Percentiles rank a stretch among this genome's conserved stretches.
These are phyloP conservation scores for Zoanthus sociatus DNA, from an alignment of 92 coral and sea anemone species.

Conservation along the genomic window DNA sequence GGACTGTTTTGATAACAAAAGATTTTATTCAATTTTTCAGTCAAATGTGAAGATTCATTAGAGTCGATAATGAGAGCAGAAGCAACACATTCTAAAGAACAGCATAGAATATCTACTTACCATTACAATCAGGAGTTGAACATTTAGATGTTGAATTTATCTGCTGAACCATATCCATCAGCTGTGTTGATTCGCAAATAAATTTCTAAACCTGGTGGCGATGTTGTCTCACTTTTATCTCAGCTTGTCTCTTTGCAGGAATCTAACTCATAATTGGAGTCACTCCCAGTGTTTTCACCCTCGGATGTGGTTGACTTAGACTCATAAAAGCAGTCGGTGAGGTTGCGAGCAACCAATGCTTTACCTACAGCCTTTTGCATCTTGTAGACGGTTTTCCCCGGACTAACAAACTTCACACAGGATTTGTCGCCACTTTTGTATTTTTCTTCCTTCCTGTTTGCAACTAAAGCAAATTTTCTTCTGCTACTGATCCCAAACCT, in stretches of 20 bases:
- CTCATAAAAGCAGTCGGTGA: background rate
- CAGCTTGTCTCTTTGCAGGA: constrained; percentile 8
- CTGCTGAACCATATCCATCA: constrained; percentile 24
- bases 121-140: constrained; percentile 25
- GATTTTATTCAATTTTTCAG: background rate
- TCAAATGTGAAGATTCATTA: background rate
- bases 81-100: background rate
- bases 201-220: background rate
- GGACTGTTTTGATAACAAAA: constrained; percentile 9
- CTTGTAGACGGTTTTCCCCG: constrained; percentile 40
- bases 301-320: constrained; percentile 5
- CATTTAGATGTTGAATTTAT: constrained; percentile 8
- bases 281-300: background rate
- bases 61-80: background rate
- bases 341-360: constrained; percentile 6
- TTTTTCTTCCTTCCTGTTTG: constrained; percentile 42
- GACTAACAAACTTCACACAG: constrained; percentile 44
- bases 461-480: constrained; percentile 9
- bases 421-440: constrained; percentile 30
- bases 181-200: constrained; percentile 36
- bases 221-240: background rate
- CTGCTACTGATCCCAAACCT: constrained; percentile 27
- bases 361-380: constrained; percentile 28
- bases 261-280: background rate
- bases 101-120: constrained; percentile 23